Evolutionary conservation across 2,888 invertebrate species (phyloP).

Genomic region (Erebia ligea): DNA sequence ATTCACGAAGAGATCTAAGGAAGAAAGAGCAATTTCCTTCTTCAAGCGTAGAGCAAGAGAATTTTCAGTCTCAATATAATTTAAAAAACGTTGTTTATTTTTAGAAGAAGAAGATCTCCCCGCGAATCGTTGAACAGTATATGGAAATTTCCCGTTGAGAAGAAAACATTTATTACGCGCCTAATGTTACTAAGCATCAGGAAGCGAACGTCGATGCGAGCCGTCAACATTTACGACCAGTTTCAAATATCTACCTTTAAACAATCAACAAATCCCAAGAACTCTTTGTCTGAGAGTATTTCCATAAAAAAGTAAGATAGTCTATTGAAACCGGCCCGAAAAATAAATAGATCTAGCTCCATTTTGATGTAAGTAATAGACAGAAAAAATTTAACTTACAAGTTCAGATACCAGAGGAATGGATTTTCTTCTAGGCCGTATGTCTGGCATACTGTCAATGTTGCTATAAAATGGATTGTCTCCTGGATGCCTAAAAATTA

Average conservation of each 20-base stretch:
- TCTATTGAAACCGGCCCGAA: constrained; percentile 70
- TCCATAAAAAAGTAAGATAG: constrained; percentile 49
- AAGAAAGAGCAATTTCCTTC: not conserved
- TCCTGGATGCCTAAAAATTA: constrained; percentile 88
- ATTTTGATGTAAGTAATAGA: constrained; percentile 47
- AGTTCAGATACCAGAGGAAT: constrained; percentile 99
- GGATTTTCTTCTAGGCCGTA: constrained; percentile 97
- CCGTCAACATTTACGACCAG: constrained; percentile 77
- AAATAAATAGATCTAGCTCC: constrained; percentile 63
- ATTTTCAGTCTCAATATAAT: not conserved
- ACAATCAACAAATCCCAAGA: constrained; percentile 32
- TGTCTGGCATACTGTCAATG: constrained; percentile 99
- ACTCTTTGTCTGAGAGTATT: constrained; percentile 26
- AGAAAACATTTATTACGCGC: constrained; percentile 83
- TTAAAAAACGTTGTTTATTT: not conserved
- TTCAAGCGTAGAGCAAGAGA: not conserved
- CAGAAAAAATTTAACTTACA: constrained; percentile 87
- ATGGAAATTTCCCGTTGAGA: constrained; percentile 66
- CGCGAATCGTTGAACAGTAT: constrained; percentile 52
- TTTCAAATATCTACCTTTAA: constrained; percentile 72
- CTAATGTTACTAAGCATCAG: constrained; percentile 81
- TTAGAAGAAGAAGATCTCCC: constrained; percentile 25
- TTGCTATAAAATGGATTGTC: constrained; percentile 99
- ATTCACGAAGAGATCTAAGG: constrained; percentile 51
- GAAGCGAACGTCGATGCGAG: constrained; percentile 79